phyloP scores from a whole-genome alignment of 2,888 invertebrate genomes.

The Volucella bombylans region DNA sequence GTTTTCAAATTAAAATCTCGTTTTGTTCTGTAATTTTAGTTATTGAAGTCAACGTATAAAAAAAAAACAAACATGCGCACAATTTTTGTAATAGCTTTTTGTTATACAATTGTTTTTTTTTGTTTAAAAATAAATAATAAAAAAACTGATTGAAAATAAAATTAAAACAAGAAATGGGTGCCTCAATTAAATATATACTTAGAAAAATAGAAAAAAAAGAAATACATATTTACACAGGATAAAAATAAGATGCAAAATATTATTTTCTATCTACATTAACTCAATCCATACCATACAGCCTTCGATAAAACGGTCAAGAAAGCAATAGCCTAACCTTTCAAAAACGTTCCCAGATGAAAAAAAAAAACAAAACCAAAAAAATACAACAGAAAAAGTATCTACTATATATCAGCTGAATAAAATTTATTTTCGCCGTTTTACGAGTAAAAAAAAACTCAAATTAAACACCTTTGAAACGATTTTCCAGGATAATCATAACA shows the following conservation, averaged over 20 bases:
- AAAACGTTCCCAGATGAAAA: conserved; percentile 80
- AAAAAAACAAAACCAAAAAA: conserved; percentile 35
- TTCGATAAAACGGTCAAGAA: conserved; percentile 26
- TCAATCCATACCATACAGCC: conserved; percentile 33
- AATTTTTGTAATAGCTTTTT: background rate
- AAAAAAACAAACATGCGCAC: conserved; percentile 33
- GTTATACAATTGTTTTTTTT: conserved; percentile 12
- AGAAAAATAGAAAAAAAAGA: conserved; percentile 59
- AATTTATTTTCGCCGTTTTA: conserved; percentile 32
- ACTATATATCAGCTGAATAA: conserved; percentile 40
- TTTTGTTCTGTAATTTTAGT: conserved; percentile 7
- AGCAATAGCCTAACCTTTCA: conserved; percentile 79
- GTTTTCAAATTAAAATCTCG: background rate
- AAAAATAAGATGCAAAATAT: conserved; percentile 37
- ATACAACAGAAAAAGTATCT: background rate
- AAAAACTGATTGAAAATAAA: conserved; percentile 42
- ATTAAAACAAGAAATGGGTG: conserved; percentile 81
- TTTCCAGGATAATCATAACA: conserved; percentile 53
- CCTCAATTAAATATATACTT: conserved; percentile 80
- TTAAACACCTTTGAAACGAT: conserved; percentile 63
- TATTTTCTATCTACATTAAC: conserved; percentile 22
- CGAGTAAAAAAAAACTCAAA: conserved; percentile 52
- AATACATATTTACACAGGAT: conserved; percentile 72
- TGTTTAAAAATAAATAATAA: background rate
- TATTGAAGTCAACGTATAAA: background rate